phyloP scores from a whole-genome alignment of 1,140 invertebrate genomes.

The Megalonaias nervosa region DNA sequence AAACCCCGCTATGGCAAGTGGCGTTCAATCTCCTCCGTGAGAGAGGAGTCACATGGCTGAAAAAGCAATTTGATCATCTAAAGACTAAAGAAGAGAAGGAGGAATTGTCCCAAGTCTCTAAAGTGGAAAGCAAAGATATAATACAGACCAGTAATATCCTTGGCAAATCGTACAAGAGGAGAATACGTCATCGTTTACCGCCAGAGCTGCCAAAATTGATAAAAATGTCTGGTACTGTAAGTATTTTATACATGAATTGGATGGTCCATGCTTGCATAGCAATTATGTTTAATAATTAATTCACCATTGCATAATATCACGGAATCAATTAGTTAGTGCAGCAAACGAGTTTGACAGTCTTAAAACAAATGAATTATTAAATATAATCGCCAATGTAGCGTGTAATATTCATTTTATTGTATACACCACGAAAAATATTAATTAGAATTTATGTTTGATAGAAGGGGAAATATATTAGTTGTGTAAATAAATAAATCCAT shows the following conservation, averaged over 20 bases:
- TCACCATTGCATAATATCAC: not conserved
- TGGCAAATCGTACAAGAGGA: conserved; percentile 51
- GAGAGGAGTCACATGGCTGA: conserved; percentile 25
- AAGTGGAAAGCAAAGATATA: not conserved
- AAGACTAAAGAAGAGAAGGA: conserved; percentile 12
- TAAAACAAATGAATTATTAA: not conserved
- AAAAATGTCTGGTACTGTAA: conserved; percentile 43
- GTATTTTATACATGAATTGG: conserved; percentile 5
- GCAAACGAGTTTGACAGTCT: not conserved
- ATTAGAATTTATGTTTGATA: too few relatives aligned
- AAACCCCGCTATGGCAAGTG: conserved; percentile 33
- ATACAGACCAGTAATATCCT: conserved; percentile 42
- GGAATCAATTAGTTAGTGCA: not conserved
- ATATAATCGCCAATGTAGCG: not conserved
- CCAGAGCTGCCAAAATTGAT: conserved; percentile 45
- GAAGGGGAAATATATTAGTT: too few relatives aligned
- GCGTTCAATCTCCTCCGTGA: conserved; percentile 35
- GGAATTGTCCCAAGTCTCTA: not conserved
- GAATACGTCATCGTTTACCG: conserved; percentile 43
- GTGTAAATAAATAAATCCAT: too few relatives aligned
- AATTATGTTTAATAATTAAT: not conserved
- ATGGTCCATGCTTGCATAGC: not conserved
- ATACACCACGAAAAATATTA: not conserved
- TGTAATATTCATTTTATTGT: not conserved
- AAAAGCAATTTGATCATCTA: conserved; percentile 37